Percentiles rank a stretch among this genome's conserved stretches.
phyloP scores from a whole-genome alignment of 2,888 invertebrate genomes.

The Lymantria monacha region DNA sequence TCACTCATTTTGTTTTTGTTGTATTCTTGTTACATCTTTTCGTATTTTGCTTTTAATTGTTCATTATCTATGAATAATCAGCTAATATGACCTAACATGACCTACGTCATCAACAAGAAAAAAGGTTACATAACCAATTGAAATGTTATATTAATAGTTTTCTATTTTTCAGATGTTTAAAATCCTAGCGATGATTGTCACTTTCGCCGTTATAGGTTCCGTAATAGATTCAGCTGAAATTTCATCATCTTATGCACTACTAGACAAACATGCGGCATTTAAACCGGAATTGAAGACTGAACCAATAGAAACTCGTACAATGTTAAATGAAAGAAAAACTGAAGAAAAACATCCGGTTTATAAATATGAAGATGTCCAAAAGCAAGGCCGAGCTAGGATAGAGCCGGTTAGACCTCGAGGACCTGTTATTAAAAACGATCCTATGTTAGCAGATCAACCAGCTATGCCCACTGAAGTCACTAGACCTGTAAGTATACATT shows the following conservation, averaged over 20 bases:
- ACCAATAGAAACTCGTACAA: constrained; percentile 39
- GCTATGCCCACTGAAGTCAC: constrained; percentile 49
- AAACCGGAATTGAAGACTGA: constrained; percentile 49
- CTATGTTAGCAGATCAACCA: constrained; percentile 69
- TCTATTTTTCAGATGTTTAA: constrained; percentile 61
- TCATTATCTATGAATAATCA: too few species aligned
- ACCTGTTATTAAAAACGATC: constrained; percentile 52
- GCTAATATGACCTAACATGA: too few species aligned
- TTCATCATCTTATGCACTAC: constrained; percentile 40
- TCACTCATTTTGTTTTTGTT: too few species aligned
- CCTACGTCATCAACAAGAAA: too few species aligned
- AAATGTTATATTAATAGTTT: too few species aligned
- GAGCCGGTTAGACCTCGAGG: constrained; percentile 56
- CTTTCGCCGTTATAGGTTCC: constrained; percentile 37
- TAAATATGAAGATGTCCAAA: constrained; percentile 46
- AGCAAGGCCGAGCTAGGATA: constrained; percentile 56
- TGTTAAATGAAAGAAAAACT: constrained; percentile 39
- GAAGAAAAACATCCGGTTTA: constrained; percentile 60
- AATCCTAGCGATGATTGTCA: constrained; percentile 34
- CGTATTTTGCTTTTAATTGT: too few species aligned
- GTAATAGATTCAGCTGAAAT: constrained; percentile 59
- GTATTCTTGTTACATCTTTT: too few species aligned
- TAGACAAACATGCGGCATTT: constrained; percentile 51
- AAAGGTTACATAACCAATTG: too few species aligned
- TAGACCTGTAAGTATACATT: constrained; percentile 55